Evolutionary conservation across 1,140 invertebrate genomes (phyloP).

Genomic region (Lordiphosa stackelbergi): DNA sequence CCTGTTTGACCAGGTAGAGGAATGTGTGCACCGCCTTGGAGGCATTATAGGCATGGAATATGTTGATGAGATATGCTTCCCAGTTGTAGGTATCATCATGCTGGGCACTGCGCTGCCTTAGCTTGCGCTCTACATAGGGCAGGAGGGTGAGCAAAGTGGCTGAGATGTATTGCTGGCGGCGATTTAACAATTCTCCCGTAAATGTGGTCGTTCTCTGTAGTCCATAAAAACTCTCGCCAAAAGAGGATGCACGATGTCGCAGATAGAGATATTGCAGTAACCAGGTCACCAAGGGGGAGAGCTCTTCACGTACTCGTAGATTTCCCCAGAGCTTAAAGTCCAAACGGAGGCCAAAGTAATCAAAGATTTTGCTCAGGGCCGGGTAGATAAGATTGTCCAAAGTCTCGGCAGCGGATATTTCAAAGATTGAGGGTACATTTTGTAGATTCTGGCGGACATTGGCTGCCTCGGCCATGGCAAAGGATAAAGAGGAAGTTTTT

Average conservation of each 20-base stretch:
- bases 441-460: conserved; percentile 72
- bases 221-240: conserved; percentile 73
- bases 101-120: conserved; percentile 39
- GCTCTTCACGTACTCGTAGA: conserved; percentile 51
- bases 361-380: conserved; percentile 70
- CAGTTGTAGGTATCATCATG: conserved; percentile 48
- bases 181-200: conserved; percentile 48
- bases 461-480: conserved; percentile 57
- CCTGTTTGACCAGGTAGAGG: conserved; percentile 63
- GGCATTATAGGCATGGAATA: conserved; percentile 62
- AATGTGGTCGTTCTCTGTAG: conserved; percentile 54
- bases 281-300: conserved; percentile 65
- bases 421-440: conserved; percentile 72
- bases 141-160: conserved; percentile 57
- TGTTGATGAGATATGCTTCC: conserved; percentile 48
- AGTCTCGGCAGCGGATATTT: conserved; percentile 70
- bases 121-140: conserved; percentile 61
- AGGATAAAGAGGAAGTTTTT: background rate
- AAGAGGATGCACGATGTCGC: conserved; percentile 63
- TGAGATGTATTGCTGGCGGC: conserved; percentile 50
- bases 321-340: conserved; percentile 70
- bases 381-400: conserved; percentile 73
- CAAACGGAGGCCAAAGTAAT: conserved; percentile 64
- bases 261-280: conserved; percentile 67
- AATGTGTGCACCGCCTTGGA: conserved; percentile 68